A percentile compares a stretch with the other conserved stretches of the same genome.
These are phyloP conservation scores for Onychomys torridus DNA, from an alignment of 2,797 vertebrate genomes.

Conservation along the genomic window DNA sequence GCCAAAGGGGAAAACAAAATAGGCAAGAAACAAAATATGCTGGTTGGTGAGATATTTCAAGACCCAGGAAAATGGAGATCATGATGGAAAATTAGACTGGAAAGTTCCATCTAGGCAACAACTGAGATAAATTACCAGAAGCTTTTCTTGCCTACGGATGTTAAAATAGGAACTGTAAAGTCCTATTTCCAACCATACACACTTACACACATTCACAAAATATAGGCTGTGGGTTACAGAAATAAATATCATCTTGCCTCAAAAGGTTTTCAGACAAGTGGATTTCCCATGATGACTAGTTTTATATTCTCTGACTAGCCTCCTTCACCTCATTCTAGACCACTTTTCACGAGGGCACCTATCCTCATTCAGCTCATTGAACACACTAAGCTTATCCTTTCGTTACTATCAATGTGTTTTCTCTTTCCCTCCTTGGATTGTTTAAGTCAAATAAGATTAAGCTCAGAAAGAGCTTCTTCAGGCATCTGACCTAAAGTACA, in stretches of 20 bases:
- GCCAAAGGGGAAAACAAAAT: neutral
- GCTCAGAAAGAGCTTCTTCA: neutral
- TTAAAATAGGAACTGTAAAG: slow-evolving; percentile 2
- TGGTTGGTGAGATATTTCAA: neutral
- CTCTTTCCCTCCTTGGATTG: neutral
- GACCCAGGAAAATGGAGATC: neutral
- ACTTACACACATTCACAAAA: neutral
- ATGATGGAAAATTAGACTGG: slow-evolving; percentile 2
- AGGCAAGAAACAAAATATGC: neutral
- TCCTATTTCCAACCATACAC: neutral
- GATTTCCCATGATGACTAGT: neutral
- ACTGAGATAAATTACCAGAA: neutral
- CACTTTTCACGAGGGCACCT: neutral
- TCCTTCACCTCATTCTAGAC: neutral
- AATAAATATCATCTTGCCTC: slow-evolving; percentile 18
- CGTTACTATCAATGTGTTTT: neutral
- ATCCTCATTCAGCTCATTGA: slow-evolving; percentile 23
- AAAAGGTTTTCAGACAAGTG: slow-evolving; percentile 45
- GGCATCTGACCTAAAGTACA: neutral
- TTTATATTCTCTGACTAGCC: neutral
- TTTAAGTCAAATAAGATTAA: neutral
- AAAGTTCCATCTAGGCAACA: slow-evolving; percentile 26
- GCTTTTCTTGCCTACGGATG: neutral
- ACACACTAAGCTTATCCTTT: neutral
- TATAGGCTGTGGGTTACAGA: neutral